phyloP scores from a whole-genome alignment of 2,113 vertebrate genomes.

The Dromaius novaehollandiae region DNA sequence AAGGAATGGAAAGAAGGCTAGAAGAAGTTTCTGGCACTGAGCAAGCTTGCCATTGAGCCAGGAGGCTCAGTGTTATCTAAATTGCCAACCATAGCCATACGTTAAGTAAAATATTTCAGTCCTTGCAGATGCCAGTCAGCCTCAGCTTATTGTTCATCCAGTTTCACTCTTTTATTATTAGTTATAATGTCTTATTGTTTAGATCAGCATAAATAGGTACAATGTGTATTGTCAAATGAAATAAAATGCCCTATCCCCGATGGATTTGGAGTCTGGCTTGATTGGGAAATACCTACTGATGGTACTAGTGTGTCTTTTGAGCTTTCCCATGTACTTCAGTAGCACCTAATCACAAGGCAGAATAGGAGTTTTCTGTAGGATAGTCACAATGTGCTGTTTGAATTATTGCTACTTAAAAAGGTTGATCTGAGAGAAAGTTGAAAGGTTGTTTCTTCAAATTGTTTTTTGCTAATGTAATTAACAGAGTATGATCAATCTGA shows the following conservation, averaged over 20 bases:
- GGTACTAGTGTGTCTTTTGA: background rate
- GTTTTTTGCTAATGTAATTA: background rate
- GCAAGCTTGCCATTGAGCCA: background rate
- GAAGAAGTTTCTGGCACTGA: background rate
- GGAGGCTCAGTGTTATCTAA: background rate
- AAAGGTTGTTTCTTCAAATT: background rate
- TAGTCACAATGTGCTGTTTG: background rate
- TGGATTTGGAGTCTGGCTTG: background rate
- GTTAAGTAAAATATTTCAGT: background rate
- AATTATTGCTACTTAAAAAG: background rate
- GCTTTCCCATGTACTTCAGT: background rate
- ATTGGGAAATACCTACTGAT: background rate
- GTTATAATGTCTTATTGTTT: background rate
- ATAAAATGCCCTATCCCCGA: background rate
- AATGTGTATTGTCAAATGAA: background rate
- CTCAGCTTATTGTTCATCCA: background rate
- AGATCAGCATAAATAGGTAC: background rate
- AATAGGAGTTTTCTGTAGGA: background rate
- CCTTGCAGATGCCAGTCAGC: background rate
- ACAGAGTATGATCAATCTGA: background rate
- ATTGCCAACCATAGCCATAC: background rate
- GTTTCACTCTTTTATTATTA: background rate
- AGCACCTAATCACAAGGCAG: background rate
- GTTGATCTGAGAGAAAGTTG: background rate
- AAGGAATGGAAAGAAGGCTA: no score